These are phyloP conservation scores for Hypolimnas misippus DNA, from an alignment of 2,888 invertebrate genomes.

Conservation along the genomic window DNA sequence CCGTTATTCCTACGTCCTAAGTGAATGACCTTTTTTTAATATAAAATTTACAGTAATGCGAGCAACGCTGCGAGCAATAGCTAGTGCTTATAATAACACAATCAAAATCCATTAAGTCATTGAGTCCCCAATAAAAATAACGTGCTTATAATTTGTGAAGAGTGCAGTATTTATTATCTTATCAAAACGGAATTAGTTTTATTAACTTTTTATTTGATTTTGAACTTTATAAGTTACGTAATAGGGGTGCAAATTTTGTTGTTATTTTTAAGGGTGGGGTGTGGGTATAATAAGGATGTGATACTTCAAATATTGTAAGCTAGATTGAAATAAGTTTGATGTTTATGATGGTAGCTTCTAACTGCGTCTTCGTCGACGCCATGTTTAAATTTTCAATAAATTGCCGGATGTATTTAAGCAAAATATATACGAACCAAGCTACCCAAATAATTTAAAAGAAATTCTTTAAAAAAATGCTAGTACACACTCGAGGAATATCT, in stretches of 20 bases:
- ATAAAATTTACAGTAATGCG: too few relatives aligned
- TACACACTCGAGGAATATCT: too few relatives aligned
- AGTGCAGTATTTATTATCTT: background rate
- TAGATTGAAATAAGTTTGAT: background rate
- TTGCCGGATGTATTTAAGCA: too few relatives aligned
- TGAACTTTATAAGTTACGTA: background rate
- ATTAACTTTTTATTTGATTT: background rate
- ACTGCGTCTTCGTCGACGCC: too few relatives aligned
- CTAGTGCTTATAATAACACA: background rate
- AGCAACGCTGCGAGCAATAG: too few relatives aligned
- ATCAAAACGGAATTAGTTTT: background rate
- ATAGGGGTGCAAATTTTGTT: background rate
- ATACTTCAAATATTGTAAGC: constrained; percentile 35
- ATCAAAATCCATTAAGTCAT: background rate
- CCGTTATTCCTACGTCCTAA: too few relatives aligned
- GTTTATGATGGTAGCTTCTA: background rate
- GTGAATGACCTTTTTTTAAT: too few relatives aligned
- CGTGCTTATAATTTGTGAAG: background rate
- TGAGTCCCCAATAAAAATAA: background rate
- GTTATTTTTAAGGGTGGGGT: constrained; percentile 13
- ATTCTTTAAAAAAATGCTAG: too few relatives aligned
- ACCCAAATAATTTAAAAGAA: too few relatives aligned
- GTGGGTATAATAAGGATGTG: constrained; percentile 4
- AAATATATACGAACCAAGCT: too few relatives aligned
- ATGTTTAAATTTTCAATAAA: too few relatives aligned